Evolutionary conservation across 2,113 vertebrate species (phyloP).

Genomic region (Mesembrinibis cayennensis): DNA sequence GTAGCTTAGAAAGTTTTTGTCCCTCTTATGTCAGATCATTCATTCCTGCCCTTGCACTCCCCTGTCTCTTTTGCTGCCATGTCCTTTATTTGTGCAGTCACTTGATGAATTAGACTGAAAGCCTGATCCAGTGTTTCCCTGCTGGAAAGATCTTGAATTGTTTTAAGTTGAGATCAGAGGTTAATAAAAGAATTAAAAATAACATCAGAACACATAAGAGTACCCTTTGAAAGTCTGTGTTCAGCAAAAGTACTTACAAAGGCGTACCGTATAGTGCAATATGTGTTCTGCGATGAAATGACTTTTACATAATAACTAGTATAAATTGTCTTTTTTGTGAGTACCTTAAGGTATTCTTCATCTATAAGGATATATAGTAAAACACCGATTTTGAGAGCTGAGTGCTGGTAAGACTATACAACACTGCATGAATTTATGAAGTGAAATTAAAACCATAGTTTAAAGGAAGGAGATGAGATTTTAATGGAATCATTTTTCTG

Average conservation of each 20-base stretch:
- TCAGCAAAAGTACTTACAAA: not conserved
- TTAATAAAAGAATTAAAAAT: constrained; percentile 32
- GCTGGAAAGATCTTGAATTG: not conserved
- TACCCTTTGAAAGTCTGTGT: not conserved
- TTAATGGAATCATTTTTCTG: not conserved
- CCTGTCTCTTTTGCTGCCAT: not conserved
- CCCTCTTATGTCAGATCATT: not conserved
- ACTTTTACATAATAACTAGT: not conserved
- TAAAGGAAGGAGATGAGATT: not conserved
- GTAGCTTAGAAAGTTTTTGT: not conserved
- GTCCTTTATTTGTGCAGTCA: not conserved
- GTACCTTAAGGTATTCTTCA: not conserved
- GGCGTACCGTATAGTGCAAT: not conserved
- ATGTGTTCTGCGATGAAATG: not conserved
- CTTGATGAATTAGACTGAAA: constrained; percentile 1
- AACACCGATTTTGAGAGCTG: not conserved
- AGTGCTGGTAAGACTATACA: not conserved
- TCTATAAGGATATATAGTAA: not conserved
- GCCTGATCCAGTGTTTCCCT: not conserved
- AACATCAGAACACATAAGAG: not conserved
- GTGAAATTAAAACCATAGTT: not conserved
- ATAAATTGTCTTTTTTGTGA: not conserved
- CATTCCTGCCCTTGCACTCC: not conserved
- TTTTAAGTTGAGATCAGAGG: not conserved
- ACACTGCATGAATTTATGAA: not conserved